These are phyloP conservation scores for Masticophis lateralis DNA, from an alignment of 2,797 vertebrate genomes.

Conservation along the genomic window DNA sequence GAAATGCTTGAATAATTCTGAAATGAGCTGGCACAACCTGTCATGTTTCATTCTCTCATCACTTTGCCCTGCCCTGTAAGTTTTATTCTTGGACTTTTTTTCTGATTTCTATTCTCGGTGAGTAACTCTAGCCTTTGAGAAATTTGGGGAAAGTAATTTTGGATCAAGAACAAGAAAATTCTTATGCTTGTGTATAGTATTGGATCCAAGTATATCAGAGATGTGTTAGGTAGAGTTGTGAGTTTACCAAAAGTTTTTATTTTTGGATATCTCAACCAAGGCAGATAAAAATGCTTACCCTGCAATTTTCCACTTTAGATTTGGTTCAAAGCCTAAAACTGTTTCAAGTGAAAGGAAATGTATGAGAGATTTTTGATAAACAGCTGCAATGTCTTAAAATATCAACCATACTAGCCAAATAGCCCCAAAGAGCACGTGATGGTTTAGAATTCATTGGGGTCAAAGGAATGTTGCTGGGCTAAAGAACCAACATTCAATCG, in stretches of 20 bases:
- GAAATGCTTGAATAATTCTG: constrained; percentile 40
- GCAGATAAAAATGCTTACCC: constrained; percentile 8
- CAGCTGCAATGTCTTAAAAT: constrained; percentile 25
- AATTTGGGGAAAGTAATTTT: constrained; percentile 51
- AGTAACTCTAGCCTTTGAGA: constrained; percentile 37
- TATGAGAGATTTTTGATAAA: constrained; percentile 35
- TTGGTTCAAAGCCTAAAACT: not conserved
- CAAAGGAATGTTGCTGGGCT: not conserved
- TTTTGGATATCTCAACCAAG: constrained; percentile 44
- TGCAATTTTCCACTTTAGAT: not conserved
- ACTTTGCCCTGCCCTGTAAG: constrained; percentile 46
- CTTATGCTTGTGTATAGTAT: constrained; percentile 32
- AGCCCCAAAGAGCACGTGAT: not conserved
- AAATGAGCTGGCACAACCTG: constrained; percentile 40
- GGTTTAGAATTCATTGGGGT: not conserved
- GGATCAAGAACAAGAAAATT: constrained; percentile 49
- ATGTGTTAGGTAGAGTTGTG: constrained; percentile 17
- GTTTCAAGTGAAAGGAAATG: constrained; percentile 33
- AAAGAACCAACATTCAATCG: not conserved
- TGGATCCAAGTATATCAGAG: constrained; percentile 52
- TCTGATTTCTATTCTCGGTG: constrained; percentile 47
- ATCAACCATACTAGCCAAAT: not conserved
- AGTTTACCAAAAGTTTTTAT: constrained; percentile 48
- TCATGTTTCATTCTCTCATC: constrained; percentile 51
- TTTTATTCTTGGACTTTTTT: constrained; percentile 50